Percentiles rank a stretch among this genome's conserved stretches.
phyloP scores from a whole-genome alignment of 2,113 vertebrate genomes.

The Peromyscus californicus region DNA sequence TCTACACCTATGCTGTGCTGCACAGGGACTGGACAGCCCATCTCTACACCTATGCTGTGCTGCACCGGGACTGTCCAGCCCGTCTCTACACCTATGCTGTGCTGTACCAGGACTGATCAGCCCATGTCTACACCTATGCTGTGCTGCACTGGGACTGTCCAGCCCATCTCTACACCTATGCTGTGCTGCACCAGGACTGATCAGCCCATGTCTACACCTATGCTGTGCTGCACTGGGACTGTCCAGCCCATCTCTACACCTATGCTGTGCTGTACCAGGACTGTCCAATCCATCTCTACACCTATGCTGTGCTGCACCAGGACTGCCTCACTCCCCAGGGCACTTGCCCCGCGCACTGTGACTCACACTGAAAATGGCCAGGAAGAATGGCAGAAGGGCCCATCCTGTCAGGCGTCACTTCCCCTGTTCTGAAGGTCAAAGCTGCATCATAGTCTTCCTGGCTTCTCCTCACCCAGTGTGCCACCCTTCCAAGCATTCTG shows the following conservation, averaged over 20 bases:
- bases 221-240: background rate
- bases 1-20: background rate
- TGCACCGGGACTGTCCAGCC: background rate
- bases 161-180: accelerated
- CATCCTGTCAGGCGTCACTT: background rate
- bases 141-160: background rate
- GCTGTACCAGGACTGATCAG: background rate
- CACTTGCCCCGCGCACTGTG: accelerated
- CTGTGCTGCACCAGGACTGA: background rate
- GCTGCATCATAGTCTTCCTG: background rate
- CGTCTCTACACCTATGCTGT: background rate
- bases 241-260: accelerated
- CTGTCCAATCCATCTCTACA: accelerated
- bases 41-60: background rate
- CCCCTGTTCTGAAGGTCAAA: conserved; percentile 74
- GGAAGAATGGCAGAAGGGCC: background rate
- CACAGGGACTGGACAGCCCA: background rate
- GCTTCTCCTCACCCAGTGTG: background rate
- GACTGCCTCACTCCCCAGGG: background rate
- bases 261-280: background rate
- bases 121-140: background rate
- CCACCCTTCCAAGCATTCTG: background rate
- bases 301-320: background rate
- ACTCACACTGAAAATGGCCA: background rate
- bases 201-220: background rate